Percentiles rank a stretch among this genome's conserved stretches.
phyloP scores from a whole-genome alignment of 2,797 vertebrate genomes.

The Graptemys geographica region DNA sequence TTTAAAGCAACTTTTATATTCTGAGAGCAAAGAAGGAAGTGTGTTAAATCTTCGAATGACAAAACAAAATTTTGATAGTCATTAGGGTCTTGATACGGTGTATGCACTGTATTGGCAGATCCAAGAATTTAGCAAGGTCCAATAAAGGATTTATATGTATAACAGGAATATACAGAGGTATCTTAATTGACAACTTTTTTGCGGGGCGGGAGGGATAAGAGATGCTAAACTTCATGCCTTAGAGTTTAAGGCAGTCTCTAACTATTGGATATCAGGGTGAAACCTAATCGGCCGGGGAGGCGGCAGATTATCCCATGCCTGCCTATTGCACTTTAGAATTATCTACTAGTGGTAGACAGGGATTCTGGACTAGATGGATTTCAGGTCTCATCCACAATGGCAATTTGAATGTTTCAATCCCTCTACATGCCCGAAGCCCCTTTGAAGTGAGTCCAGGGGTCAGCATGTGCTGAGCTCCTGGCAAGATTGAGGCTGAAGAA shows the following conservation, averaged over 20 bases:
- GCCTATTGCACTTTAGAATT: neutral
- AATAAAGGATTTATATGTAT: neutral
- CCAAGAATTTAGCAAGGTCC: neutral
- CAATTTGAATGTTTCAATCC: neutral
- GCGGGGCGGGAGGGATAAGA: fast-evolving
- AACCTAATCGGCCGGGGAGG: neutral
- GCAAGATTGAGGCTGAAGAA: neutral
- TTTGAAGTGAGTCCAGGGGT: neutral
- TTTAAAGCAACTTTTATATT: neutral
- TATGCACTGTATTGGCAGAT: neutral
- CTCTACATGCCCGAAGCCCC: neutral
- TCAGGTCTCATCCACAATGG: neutral
- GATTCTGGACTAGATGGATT: neutral
- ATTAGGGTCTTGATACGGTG: neutral
- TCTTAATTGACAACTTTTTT: neutral
- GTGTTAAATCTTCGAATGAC: neutral
- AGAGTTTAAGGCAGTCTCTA: neutral
- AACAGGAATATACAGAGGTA: neutral
- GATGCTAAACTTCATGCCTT: neutral
- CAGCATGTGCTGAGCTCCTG: neutral
- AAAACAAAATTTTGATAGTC: neutral
- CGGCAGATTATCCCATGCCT: neutral
- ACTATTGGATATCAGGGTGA: neutral
- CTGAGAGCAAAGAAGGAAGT: neutral
- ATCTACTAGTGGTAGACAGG: neutral